phyloP scores from a whole-genome alignment of 2,113 vertebrate genomes.

The Sardina pilchardus region DNA sequence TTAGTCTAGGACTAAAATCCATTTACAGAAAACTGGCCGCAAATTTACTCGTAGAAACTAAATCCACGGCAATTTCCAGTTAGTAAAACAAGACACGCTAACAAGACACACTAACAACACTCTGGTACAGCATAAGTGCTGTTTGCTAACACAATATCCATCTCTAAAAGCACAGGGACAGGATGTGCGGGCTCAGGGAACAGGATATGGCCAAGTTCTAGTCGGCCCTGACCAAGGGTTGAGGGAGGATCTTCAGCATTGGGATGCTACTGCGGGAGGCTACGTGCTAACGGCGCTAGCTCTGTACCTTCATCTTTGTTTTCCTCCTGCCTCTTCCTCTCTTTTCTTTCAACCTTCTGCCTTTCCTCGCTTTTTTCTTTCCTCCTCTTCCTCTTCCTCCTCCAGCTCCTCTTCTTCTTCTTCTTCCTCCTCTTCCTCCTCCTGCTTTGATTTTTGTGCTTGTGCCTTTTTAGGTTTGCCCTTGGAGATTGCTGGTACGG shows the following conservation, averaged over 20 bases:
- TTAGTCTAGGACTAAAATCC: too few relatives aligned
- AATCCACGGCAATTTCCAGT: too few relatives aligned
- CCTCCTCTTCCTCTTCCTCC: slow-evolving; percentile 41
- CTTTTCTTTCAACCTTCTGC: slow-evolving; percentile 44
- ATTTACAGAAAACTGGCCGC: too few relatives aligned
- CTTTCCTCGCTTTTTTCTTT: slow-evolving; percentile 29
- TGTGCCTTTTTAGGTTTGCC: slow-evolving; percentile 34
- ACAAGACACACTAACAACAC: too few relatives aligned
- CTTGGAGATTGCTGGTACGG: slow-evolving; percentile 19
- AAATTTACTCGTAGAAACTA: too few relatives aligned
- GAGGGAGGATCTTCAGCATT: background rate
- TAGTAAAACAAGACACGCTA: too few relatives aligned
- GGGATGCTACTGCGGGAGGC: background rate
- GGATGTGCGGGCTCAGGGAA: background rate
- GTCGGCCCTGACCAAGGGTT: background rate
- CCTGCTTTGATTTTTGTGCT: slow-evolving; percentile 26
- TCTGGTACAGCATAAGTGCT: background rate
- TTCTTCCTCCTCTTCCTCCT: slow-evolving; percentile 29
- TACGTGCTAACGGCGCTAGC: background rate
- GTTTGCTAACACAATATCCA: background rate
- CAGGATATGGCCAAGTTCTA: background rate
- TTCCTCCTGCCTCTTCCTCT: slow-evolving; percentile 30
- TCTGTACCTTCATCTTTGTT: slow-evolving; percentile 58
- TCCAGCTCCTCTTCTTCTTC: slow-evolving; percentile 38
- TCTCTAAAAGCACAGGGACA: background rate